These are phyloP conservation scores for Loriculus beryllinus DNA, from an alignment of 2,797 vertebrate species.

Conservation along the genomic window DNA sequence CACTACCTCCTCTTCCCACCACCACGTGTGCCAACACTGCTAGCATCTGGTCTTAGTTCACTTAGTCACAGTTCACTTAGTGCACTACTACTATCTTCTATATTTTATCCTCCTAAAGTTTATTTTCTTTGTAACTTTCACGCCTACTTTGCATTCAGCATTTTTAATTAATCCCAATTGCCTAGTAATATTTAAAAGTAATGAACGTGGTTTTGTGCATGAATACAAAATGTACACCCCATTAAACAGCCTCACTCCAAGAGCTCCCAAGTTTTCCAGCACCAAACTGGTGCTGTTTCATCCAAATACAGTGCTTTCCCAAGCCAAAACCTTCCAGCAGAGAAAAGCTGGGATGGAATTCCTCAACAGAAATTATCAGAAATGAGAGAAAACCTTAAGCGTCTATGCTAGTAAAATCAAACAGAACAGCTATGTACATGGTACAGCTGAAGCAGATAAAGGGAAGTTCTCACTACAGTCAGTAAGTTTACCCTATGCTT, in stretches of 20 bases:
- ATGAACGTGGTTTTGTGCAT: neutral
- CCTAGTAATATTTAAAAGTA: neutral
- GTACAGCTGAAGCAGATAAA: neutral
- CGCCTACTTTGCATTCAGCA: neutral
- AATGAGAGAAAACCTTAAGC: neutral
- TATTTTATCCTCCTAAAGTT: neutral
- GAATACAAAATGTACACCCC: neutral
- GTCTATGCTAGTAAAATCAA: neutral
- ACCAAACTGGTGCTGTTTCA: neutral
- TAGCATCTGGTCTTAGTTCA: neutral
- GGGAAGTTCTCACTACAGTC: neutral
- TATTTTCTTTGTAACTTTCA: neutral
- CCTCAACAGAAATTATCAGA: neutral
- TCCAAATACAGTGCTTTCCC: neutral
- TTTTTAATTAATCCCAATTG: neutral
- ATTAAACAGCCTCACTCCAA: neutral
- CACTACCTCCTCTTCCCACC: neutral
- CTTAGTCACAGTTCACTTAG: too few species aligned
- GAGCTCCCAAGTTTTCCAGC: neutral
- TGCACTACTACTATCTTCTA: neutral
- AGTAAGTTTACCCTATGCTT: neutral
- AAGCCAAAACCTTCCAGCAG: neutral
- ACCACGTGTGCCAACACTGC: accelerated
- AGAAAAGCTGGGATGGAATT: neutral
- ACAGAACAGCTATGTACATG: neutral